phyloP scores from a whole-genome alignment of 2,888 invertebrate genomes.

The Aelia acuminata region DNA sequence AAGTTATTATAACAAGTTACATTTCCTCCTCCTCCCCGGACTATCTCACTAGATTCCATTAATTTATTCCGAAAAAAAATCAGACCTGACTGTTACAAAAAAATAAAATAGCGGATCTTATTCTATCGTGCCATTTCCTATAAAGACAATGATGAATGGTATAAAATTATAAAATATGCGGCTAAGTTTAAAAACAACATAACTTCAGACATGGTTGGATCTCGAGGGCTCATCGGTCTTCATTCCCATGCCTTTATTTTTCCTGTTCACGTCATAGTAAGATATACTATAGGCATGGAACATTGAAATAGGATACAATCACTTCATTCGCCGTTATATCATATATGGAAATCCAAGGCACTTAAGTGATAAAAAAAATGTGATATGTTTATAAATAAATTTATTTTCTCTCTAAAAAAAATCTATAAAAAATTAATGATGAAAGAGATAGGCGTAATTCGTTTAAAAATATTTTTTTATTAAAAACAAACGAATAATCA shows the following conservation, averaged over 20 bases:
- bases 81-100: too few relatives aligned
- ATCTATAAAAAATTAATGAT: too few relatives aligned
- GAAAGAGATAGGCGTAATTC: too few relatives aligned
- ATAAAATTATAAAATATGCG: not conserved
- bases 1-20: too few relatives aligned
- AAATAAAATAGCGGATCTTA: not conserved
- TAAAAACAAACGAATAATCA: too few relatives aligned
- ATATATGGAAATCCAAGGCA: not conserved
- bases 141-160: not conserved
- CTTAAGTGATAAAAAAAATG: too few relatives aligned
- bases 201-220: not conserved
- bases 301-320: not conserved
- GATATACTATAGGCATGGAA: not conserved
- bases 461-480: too few relatives aligned
- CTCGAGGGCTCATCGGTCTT: not conserved
- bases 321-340: not conserved
- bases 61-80: too few relatives aligned
- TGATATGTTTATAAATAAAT: too few relatives aligned
- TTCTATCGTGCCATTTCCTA: not conserved
- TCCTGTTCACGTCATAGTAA: not conserved
- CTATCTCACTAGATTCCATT: too few relatives aligned
- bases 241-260: not conserved
- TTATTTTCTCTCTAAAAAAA: too few relatives aligned
- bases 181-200: not conserved
- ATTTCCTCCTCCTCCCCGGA: too few relatives aligned